Evolutionary conservation across 2,888 invertebrate genomes (phyloP), one percentile per base, ranked within the genome.

Genomic region (Cepaea hortensis): DNA sequence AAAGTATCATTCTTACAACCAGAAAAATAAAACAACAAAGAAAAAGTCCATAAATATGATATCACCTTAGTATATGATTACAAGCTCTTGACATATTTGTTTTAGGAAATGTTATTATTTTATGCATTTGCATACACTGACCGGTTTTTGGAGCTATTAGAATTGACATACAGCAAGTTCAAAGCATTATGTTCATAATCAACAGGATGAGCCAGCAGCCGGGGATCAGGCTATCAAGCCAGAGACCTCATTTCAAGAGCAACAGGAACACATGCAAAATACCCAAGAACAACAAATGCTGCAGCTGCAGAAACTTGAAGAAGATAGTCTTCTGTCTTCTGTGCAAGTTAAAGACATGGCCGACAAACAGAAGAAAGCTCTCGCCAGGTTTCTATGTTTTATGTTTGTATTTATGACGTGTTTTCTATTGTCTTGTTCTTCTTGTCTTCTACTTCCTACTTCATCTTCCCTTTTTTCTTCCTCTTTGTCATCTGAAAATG

Each of bases 351-450:
- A n/a, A 46, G 87, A 87, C 35, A 83, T 87, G 79, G 87, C 77
- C 23, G 82, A 79, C 23, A 83, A 84, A 73, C 87, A 87, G 62
- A 83, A 80, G 65, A 80, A 87, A n/a, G 87, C 87, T n/a, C 62
- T 84, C 18, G 87, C 87, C 7, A 87, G 87, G 87, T 84, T 48
- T 65, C 35, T 76, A 9, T 55, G 11, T 55, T 9, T 55, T 55
- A 55, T 55, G 6, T 55, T 55, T 55, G 6, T 55, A 11, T 6
- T 9, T 9, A 55, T 55, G 55, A 55, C 0, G 11, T 55, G 11
- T 11, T 55, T 55, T 35, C 35, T 35, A 35, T 35, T 35, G 35
- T 35, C 35, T 35, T 55, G 55, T 55, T 6, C 55, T 55, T 55
- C 55, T 55, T 55, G 35, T 55, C 7, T 55, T 6, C 55, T 55